Evolutionary conservation across 1,140 invertebrate genomes (phyloP), one percentile per base, ranked within the genome.

Genomic region (Elymnias hypermnestra): DNA sequence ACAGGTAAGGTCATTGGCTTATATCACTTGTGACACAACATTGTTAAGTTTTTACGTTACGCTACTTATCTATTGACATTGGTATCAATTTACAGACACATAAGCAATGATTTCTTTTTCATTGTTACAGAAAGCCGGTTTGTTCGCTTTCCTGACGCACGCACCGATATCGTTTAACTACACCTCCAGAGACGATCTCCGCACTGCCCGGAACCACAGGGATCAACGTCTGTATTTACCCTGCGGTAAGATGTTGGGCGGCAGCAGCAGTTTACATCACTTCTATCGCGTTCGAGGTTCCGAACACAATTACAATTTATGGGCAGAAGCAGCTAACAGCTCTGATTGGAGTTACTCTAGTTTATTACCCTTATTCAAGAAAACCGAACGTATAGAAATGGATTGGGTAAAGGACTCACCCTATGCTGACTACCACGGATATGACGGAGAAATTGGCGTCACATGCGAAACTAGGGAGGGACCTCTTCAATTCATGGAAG

Each of bases 321-420:
- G 67, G 85, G 68, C 61, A 40, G 17, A 45, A 87, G 41, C 0
- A 93, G 93, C 57, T 67, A 78, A 0, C 90, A 92, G 65, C 21
- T 5, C 25, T 0, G 36, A 47, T 0, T 97, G 95, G 95, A 88
- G 89, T 5, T 96, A 92, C 73, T 88, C 92, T 1, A 90, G 93
- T 12, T 87, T 91, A 2, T 60, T 65, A 1, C 41, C 43, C 18
- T 67, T 60, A 22, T 62, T 65, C 13, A 57, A 45, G 8, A 71
- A 65, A 44, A 63, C 49, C 22, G 63, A 71, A 54, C 23, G 44
- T 18, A 12, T 64, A 6, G 29, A 42, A 22, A 58, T 53, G 18
- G n/a, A 9, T 0, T 8, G 8, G 1, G 36, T 64, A 2, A 9
- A 39, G 2, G 10, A 41, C 5, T 53, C 57, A 12, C 3, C 29